These are phyloP conservation scores for Nephrotoma appendiculata DNA, from an alignment of 2,888 invertebrate species.

Conservation along the genomic window DNA sequence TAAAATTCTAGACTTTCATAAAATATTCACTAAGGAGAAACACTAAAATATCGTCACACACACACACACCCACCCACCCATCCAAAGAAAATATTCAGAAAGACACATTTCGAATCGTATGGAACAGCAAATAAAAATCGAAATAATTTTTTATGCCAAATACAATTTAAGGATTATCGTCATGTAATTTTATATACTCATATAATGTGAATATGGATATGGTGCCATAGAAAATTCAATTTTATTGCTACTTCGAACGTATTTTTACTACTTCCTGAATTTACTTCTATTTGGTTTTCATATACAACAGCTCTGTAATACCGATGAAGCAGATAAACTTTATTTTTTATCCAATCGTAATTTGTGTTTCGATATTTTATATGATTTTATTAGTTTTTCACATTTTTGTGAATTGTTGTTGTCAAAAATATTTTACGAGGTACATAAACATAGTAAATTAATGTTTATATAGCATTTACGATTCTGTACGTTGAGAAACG, in stretches of 20 bases:
- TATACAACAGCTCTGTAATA: neutral
- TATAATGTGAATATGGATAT: neutral
- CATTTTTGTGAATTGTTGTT: neutral
- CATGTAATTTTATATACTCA: neutral
- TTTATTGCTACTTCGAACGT: neutral
- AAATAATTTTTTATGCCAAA: neutral
- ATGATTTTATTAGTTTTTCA: neutral
- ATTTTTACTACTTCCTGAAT: neutral
- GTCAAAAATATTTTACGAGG: neutral
- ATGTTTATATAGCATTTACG: neutral
- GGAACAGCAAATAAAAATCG: neutral
- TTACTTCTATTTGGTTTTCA: neutral
- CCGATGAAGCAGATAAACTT: neutral
- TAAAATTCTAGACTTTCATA: neutral
- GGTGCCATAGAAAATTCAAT: neutral
- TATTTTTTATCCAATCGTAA: neutral
- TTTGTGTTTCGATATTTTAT: neutral
- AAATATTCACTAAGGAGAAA: neutral
- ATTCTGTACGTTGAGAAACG: no score
- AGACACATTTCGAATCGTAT: neutral
- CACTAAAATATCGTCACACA: neutral
- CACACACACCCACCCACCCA: neutral
- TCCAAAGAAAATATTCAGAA: no score
- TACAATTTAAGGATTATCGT: neutral
- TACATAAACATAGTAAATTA: neutral